These are phyloP conservation scores for Nilaparvata lugens DNA, from an alignment of 1,140 invertebrate species.

Conservation along the genomic window DNA sequence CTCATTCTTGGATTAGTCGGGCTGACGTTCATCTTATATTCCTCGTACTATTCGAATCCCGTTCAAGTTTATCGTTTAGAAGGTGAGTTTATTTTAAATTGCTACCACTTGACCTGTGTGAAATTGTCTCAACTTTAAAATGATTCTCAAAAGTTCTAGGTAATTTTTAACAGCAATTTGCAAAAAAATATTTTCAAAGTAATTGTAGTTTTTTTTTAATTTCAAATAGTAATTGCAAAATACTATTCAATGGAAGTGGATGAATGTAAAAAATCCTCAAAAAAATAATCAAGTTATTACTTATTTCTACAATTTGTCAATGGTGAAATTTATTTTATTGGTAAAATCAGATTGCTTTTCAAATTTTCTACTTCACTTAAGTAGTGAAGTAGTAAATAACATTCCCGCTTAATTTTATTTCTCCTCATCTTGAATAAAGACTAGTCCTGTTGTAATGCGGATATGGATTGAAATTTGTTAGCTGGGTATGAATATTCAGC, in stretches of 20 bases:
- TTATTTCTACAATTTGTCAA: no score
- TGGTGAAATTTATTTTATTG: no score
- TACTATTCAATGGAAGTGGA: background rate
- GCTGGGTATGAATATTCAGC: no score
- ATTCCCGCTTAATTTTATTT: no score
- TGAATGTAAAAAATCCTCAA: no score
- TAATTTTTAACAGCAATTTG: background rate
- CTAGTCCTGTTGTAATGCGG: background rate
- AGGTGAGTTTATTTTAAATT: slow-evolving; percentile 17
- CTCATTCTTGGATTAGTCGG: slow-evolving; percentile 23
- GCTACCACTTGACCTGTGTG: background rate
- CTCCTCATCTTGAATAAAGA: no score
- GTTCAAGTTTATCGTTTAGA: slow-evolving; percentile 22
- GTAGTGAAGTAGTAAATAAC: no score
- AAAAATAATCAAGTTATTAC: no score
- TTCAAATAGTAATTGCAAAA: background rate
- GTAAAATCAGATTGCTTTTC: no score
- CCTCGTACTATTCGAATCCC: slow-evolving; percentile 23
- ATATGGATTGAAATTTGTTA: background rate
- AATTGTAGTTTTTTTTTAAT: background rate
- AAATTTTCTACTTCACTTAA: no score
- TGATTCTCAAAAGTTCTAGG: background rate
- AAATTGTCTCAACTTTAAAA: background rate
- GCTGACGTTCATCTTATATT: slow-evolving; percentile 21
- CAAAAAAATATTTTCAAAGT: background rate